These are phyloP conservation scores for Chironomus tentans DNA, from an alignment of 2,888 invertebrate species.

Conservation along the genomic window DNA sequence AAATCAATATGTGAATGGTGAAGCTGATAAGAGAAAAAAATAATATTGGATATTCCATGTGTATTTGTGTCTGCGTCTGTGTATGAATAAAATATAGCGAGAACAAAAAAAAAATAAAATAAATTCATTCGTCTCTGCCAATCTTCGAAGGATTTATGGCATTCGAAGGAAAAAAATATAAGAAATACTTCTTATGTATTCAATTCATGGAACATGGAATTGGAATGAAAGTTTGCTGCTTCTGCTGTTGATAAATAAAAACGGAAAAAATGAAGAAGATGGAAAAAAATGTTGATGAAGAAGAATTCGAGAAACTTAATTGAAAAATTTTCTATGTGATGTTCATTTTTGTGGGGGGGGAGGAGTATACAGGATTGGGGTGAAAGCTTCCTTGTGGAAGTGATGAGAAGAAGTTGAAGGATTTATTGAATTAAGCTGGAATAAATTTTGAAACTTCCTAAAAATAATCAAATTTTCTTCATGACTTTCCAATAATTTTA, in stretches of 20 bases:
- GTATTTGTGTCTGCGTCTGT: not conserved
- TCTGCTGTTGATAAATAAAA: not conserved
- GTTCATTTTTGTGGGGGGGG: not conserved
- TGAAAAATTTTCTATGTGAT: constrained; percentile 7
- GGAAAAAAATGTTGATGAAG: not conserved
- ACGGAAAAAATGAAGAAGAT: not conserved
- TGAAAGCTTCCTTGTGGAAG: too few species aligned
- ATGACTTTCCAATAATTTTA: too few species aligned
- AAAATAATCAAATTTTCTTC: too few species aligned
- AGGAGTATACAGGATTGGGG: too few species aligned
- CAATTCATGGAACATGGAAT: not conserved
- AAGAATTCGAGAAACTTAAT: not conserved
- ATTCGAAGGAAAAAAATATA: not conserved
- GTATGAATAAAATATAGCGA: not conserved
- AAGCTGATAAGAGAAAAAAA: constrained; percentile 10
- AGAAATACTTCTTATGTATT: constrained; percentile 14
- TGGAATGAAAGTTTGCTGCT: too few species aligned
- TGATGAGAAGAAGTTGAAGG: too few species aligned
- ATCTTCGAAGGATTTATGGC: constrained; percentile 24
- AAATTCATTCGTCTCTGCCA: constrained; percentile 18
- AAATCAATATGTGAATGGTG: constrained; percentile 15
- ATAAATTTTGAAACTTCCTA: too few species aligned
- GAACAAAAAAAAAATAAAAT: too few species aligned
- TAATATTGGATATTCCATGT: constrained; percentile 12
- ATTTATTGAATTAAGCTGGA: too few species aligned